Evolutionary conservation across 2,888 invertebrate genomes (phyloP), one percentile per base, ranked within the genome.

Genomic region (Noctua comes): DNA sequence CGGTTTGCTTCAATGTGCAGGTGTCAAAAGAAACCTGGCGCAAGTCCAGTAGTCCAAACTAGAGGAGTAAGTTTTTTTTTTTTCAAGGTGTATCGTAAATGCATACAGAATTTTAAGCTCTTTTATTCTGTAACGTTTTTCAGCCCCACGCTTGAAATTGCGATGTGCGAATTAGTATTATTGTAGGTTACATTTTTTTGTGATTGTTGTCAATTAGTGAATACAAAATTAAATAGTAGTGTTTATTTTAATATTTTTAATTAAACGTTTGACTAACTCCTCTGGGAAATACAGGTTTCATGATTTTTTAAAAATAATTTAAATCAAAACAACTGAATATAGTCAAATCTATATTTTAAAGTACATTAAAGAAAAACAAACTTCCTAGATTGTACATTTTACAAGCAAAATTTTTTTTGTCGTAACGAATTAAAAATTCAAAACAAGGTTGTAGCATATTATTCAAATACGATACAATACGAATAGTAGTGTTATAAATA

Each of bases 21-120:
- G 86, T 88, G 86, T 87, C 78, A 84, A 86, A 88, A 83, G 79
- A 74, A 77, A 72, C 36, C 76, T 87, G 88, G 88, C 88, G 36
- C n/a, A 31, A 72, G 72, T 82, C 88, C 86, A 88, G 73, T 10
- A 43, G 24, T 24, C 46, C 54, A 59, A 82, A 80, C 69, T 75
- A 65, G 51, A 36, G 27, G 57, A 18, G 64, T 40, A 69, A 70
- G 80, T 83, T 86, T 81, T 85, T 83, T 86, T 81, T 85, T 80
- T 59, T 73, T 16, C 31, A 72, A 57, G 13, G 11, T 24, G 59
- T 40, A 18, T 54, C n/a, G 62, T 64, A 57, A 84, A 74, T 54
- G 62, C 31, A 75, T 68, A 40, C 65, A 54, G 76, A 64, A 76
- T 80, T 68, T 70, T 36, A 24, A 73, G 40, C 54, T 43, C 10